Evolutionary conservation across 35 echinoderm and acorn worm species (phyloP).

Genomic region (Heliocidaris tuberculata): DNA sequence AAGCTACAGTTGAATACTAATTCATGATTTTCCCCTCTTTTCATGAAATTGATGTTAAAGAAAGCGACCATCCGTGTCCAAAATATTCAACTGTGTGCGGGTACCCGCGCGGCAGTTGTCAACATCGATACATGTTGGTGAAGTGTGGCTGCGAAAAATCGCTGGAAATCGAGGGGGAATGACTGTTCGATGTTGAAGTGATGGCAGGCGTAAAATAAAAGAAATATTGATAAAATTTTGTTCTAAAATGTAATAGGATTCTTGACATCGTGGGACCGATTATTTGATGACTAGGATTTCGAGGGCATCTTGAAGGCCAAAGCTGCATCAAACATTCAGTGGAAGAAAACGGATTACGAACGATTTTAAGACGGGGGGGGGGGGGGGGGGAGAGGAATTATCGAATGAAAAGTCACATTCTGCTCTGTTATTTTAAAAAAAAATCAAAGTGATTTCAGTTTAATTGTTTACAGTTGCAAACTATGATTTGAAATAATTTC

Average conservation of each 20-base stretch:
- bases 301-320: no score
- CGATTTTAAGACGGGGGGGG: no score
- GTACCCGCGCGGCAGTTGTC: constrained; percentile 5
- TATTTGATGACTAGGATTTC: background rate
- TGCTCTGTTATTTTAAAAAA: background rate
- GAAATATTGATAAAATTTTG: background rate
- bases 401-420: no score
- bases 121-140: background rate
- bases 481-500: no score
- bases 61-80: constrained; percentile 19
- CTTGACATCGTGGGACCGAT: background rate
- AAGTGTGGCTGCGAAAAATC: background rate
- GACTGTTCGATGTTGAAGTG: background rate
- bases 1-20: constrained; percentile 30
- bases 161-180: background rate
- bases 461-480: no score
- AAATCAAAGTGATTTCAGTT: background rate
- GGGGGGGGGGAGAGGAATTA: no score
- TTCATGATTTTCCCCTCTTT: constrained; percentile 16
- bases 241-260: background rate
- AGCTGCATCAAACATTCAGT: no score
- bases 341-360: no score
- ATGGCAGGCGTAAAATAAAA: no score
- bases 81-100: constrained; percentile 12
- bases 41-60: constrained; percentile 2